These are phyloP conservation scores for Drosophila takahashii DNA, from an alignment of 1,140 invertebrate species.

Conservation along the genomic window DNA sequence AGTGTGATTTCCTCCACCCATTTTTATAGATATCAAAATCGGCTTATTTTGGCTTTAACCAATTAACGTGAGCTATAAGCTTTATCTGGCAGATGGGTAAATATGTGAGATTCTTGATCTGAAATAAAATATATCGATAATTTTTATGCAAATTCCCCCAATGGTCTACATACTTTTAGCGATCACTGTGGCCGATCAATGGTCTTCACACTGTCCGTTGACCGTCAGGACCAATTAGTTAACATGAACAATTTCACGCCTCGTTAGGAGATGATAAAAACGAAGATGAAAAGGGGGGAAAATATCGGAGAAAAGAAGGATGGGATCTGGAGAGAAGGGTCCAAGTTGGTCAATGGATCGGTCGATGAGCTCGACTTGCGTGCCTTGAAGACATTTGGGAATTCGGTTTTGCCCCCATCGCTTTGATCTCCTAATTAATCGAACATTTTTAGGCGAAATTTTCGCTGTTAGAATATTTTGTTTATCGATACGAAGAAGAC, in stretches of 20 bases:
- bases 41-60: neutral
- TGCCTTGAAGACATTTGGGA: slow-evolving; percentile 3
- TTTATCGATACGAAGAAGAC: slow-evolving; percentile 23
- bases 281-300: neutral
- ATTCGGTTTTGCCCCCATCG: neutral
- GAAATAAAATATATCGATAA: too few relatives aligned
- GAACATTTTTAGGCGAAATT: slow-evolving; percentile 21
- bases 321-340: slow-evolving; percentile 3
- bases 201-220: slow-evolving; percentile 24
- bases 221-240: slow-evolving; percentile 38
- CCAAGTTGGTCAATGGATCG: slow-evolving; percentile 25
- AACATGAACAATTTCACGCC: slow-evolving; percentile 37
- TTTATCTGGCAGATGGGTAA: neutral
- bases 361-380: slow-evolving; percentile 12
- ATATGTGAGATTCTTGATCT: neutral
- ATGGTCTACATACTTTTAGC: neutral
- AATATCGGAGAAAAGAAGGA: neutral
- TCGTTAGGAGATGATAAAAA: slow-evolving; percentile 27
- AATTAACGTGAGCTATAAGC: neutral
- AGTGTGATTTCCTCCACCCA: neutral
- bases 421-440: slow-evolving; percentile 10
- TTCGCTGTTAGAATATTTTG: slow-evolving; percentile 12
- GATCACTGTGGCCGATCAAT: slow-evolving; percentile 23
- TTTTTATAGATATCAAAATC: neutral
- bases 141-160: neutral